These are phyloP conservation scores for Coenobita brevimanus DNA, from an alignment of 1,140 invertebrate species.

Conservation along the genomic window DNA sequence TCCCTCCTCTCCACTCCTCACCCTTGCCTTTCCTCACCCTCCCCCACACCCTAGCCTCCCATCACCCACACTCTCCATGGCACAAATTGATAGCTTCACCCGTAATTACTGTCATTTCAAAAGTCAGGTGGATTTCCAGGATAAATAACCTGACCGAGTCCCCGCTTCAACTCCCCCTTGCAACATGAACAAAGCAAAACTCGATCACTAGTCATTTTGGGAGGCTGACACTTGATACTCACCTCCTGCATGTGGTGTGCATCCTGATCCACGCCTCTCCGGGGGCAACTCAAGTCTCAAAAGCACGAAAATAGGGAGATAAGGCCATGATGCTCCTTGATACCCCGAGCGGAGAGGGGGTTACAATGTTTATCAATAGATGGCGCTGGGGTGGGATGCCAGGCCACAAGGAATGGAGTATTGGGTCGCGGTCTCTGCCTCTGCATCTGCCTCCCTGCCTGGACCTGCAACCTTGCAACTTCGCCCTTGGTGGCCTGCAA, in stretches of 20 bases:
- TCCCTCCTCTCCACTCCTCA: slow-evolving; percentile 29
- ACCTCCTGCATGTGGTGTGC: slow-evolving; percentile 47
- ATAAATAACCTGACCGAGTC: slow-evolving; percentile 56
- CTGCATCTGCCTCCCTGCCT: too few relatives aligned
- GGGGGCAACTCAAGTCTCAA: slow-evolving; percentile 33
- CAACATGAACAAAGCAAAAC: slow-evolving; percentile 59
- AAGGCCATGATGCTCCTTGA: slow-evolving; percentile 61
- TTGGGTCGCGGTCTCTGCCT: neutral
- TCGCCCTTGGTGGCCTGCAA: slow-evolving; percentile 33
- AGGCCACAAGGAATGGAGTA: slow-evolving; percentile 15
- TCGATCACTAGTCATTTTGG: neutral
- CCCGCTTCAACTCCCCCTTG: neutral
- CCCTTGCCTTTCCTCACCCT: slow-evolving; percentile 21
- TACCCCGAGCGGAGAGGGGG: slow-evolving; percentile 46
- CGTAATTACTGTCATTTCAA: slow-evolving; percentile 63
- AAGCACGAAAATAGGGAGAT: slow-evolving; percentile 47
- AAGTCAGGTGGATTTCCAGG: slow-evolving; percentile 59
- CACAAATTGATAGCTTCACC: slow-evolving; percentile 55
- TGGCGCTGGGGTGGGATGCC: slow-evolving; percentile 54
- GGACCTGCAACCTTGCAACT: neutral
- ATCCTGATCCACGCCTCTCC: slow-evolving; percentile 41
- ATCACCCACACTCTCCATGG: slow-evolving; percentile 22
- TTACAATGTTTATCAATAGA: slow-evolving; percentile 66
- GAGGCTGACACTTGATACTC: slow-evolving; percentile 41
- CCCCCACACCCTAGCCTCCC: slow-evolving; percentile 41